Evolutionary conservation across 2,113 vertebrate genomes (phyloP), one percentile per base, ranked within the genome.

Genomic region (Melierax canorus): DNA sequence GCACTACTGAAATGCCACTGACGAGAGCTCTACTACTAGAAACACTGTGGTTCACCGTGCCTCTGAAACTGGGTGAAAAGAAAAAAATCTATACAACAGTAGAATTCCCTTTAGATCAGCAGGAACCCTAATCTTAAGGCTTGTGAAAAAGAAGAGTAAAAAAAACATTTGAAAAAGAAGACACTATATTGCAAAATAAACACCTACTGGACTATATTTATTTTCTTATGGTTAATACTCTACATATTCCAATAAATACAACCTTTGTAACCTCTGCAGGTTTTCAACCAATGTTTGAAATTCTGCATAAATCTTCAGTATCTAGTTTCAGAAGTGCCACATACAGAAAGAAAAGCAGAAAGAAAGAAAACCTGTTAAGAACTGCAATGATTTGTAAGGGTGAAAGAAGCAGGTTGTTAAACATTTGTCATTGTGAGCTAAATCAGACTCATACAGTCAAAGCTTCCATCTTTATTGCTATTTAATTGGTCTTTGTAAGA

Each of bases 351-450:
- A 85, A 82, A 79, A 64, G 79, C 62, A 69, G 66, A 92, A 94
- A 93, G 60, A 82, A 97, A 89, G 80, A 77, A 92, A 96, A 92
- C n/a, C 50, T 92, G 59, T 69, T 84, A 83, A 91, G 62, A 90
- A 91, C 43, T 34, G 60, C 53, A 69, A 39, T 4, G 11, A 86
- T 84, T 75, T 91, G 68, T 71, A 78, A 84, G 50, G 60, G 63
- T 84, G 55, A 84, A 97, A 92, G 82, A 74, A 92, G 56, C n/a
- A 92, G 67, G 36, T 81, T 90, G 86, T 91, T 84, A 96, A 95
- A 95, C 72, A 81, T 84, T 80, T 72, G 56, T 75, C 68, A 81
- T 36, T 75, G 72, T 63, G 69, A 91, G 53, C 56, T 84, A 75
- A 75, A 86, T 87, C 67, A 68, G 64, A 78, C 27, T 81, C 46